A percentile compares a stretch with the other conserved stretches of the same genome.
These are phyloP conservation scores for Hexactinellida sp. DNA, from an alignment of 37 sponge, comb jelly and placozoan species.

Conservation along the genomic window DNA sequence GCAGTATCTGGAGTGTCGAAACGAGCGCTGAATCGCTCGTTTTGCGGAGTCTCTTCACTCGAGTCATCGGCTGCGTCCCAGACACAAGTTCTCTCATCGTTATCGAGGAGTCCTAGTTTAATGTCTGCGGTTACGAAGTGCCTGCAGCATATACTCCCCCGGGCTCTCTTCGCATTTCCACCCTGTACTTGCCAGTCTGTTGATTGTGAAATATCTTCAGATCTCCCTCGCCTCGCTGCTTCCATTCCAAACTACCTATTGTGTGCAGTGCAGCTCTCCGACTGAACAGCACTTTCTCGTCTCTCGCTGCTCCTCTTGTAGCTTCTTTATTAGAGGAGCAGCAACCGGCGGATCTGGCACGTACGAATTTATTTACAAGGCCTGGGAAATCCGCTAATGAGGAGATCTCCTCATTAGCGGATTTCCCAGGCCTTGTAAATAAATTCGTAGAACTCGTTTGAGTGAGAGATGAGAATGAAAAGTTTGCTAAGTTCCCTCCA, in stretches of 20 bases:
- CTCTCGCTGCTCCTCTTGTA: conserved; percentile 60
- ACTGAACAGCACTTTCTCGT: conserved; percentile 56
- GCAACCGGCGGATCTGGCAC: conserved; percentile 28
- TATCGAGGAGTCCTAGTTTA: conserved; percentile 31
- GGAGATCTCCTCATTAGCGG: too few species aligned
- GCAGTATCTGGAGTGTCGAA: conserved; percentile 61
- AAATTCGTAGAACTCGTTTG: neutral
- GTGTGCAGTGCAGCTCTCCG: conserved; percentile 62
- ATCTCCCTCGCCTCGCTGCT: conserved; percentile 74
- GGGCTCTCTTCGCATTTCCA: conserved; percentile 83
- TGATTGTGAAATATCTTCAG: conserved; percentile 63
- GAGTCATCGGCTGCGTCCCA: conserved; percentile 70
- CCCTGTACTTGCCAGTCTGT: conserved; percentile 32
- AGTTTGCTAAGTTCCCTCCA: neutral
- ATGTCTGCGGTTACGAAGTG: conserved; percentile 67
- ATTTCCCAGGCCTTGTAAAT: neutral
- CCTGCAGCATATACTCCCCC: conserved; percentile 82
- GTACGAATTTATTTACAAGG: neutral
- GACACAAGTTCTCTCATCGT: conserved; percentile 42
- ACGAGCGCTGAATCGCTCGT: conserved; percentile 50
- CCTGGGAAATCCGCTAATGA: neutral
- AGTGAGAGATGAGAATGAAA: neutral
- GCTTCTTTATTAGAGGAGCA: conserved; percentile 52
- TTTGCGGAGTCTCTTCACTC: conserved; percentile 45
- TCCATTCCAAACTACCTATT: conserved; percentile 58